Base-by-base conservation (phyloP, 1,140 invertebrate species). In the Colletes gigas region DNA sequence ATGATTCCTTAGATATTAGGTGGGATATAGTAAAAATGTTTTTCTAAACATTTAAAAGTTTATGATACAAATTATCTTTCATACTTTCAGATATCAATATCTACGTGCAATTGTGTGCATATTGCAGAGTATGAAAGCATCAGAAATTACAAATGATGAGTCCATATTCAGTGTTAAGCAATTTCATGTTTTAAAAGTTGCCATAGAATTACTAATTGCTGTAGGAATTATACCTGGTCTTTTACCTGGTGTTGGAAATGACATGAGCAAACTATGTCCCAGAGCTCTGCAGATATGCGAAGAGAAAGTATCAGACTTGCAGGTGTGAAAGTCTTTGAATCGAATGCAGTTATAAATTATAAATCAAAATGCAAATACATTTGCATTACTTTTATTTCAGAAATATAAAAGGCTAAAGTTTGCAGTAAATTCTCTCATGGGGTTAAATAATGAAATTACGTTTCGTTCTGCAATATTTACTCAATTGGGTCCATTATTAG, bases 191-290 rank as follows among this genome's bases (percentile, higher is more conserved):
- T 78, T 96, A 15, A 93, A 94, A 90, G 90, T 89, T 39, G 91
- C 92, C 78, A 92, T 96, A 57, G 94, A 96, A 91, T 92, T 96
- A 79, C 88, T 95, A 72, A 91, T 95, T 10, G 94, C 94, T 44
- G 90, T 97, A 65, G 96, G 96, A 78, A 94, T 97, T 57, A 91
- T 94, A 67, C 94, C 95, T 59, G 95, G 95, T 88, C 88, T 97
- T n/a, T 89, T 96, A 77, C 94, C 95, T 59, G 95, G 95, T 4
- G 89, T 97, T 69, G 96, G 96, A 8, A 91, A 96, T 70, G 93
- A 94, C 39, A 82, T 94, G 65, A 84, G 90, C 68, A 92, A 94
- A 89, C 89, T 93, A 85, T 93, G 90, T 79, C 69, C 85, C 17
- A 89, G 82, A 80, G 89, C 89, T 68, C 30, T 66, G 4, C 67